A percentile compares a stretch with the other conserved stretches of the same genome.
Conservation (phyloP, 2,797 vertebrate genomes). For the Coilia nasus region DNA sequence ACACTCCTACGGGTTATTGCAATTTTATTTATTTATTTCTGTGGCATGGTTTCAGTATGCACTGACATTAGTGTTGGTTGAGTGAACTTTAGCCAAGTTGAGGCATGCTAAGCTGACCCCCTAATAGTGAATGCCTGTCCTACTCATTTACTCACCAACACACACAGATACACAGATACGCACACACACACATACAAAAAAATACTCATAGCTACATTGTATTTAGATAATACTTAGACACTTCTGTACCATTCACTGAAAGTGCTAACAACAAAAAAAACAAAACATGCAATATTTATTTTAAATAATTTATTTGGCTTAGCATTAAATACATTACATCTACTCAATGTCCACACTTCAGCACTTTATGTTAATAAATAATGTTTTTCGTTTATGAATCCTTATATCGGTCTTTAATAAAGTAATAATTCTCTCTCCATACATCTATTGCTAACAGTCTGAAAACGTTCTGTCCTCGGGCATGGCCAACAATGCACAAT, state of each 20-base stretch:
- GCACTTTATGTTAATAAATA: constrained; percentile 10
- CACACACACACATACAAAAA: not conserved
- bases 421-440: no score
- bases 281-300: not conserved
- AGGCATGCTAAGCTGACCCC: not conserved
- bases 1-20: not conserved
- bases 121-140: not conserved
- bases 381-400: not conserved
- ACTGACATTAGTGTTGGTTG: not conserved
- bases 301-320: constrained; percentile 16
- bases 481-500: not conserved
- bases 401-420: not conserved
- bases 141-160: not conserved
- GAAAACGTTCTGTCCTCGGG: not conserved
- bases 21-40: not conserved
- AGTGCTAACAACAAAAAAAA: not conserved
- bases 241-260: not conserved
- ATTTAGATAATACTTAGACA: no score
- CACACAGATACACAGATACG: not conserved
- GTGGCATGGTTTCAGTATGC: not conserved
- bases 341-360: not conserved
- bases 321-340: constrained; percentile 7
- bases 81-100: not conserved
- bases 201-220: not conserved
- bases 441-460: not conserved